These are phyloP conservation scores for Chouioia cunea DNA, from an alignment of 2,888 invertebrate genomes.

Conservation along the genomic window DNA sequence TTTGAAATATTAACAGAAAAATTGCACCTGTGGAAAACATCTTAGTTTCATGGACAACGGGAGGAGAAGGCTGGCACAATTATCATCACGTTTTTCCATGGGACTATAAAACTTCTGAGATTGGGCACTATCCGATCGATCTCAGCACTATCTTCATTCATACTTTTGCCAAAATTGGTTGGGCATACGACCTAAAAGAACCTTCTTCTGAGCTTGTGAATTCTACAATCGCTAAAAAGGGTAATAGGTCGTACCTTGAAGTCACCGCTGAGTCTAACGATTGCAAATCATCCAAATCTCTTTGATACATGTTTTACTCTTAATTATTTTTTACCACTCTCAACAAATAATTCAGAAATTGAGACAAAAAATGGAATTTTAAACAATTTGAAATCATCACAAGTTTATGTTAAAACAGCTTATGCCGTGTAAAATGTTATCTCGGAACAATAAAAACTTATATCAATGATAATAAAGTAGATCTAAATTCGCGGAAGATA, in stretches of 20 bases:
- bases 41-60: constrained; percentile 57
- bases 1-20: constrained; percentile 37
- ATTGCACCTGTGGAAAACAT: constrained; percentile 55
- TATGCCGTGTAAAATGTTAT: too few species aligned
- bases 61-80: constrained; percentile 72
- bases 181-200: constrained; percentile 83
- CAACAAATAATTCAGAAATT: too few species aligned
- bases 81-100: constrained; percentile 94
- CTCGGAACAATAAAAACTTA: too few species aligned
- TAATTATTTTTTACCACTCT: too few species aligned
- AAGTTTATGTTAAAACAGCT: too few species aligned
- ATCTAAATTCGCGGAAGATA: too few species aligned
- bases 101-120: constrained; percentile 92
- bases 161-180: constrained; percentile 77
- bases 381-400: too few species aligned
- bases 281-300: too few species aligned
- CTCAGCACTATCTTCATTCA: constrained; percentile 79
- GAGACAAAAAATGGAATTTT: too few species aligned
- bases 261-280: not conserved
- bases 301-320: too few species aligned
- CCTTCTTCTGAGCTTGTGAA: constrained; percentile 73
- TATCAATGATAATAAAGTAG: too few species aligned
- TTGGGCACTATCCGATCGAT: constrained; percentile 75
- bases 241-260: constrained; percentile 65
- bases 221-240: constrained; percentile 71